These are phyloP conservation scores for Trinorchestia longiramus DNA, from an alignment of 1,140 invertebrate genomes.

Conservation along the genomic window DNA sequence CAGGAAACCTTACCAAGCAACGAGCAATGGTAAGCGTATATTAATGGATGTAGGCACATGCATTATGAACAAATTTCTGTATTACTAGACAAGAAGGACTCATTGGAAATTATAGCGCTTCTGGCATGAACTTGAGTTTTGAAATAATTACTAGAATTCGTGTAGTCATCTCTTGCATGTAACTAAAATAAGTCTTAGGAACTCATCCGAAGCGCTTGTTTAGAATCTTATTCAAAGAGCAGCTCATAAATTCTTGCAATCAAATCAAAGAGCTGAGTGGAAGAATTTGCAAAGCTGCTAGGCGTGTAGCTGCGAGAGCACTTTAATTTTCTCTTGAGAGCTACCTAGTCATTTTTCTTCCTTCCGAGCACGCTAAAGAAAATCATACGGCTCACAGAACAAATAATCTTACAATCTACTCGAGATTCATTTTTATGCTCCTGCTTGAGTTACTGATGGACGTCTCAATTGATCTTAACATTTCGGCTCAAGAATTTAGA, in stretches of 20 bases:
- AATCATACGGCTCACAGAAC: not conserved
- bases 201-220: not conserved
- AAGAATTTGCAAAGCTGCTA: not conserved
- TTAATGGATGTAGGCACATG: not conserved
- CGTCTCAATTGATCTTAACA: conserved; percentile 34
- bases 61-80: not conserved
- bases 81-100: not conserved
- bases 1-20: too few relatives aligned
- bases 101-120: not conserved
- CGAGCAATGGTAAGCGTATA: not conserved
- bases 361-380: not conserved
- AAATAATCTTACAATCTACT: conserved; percentile 19
- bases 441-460: conserved; percentile 50
- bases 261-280: not conserved
- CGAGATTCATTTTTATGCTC: not conserved
- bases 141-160: not conserved
- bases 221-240: not conserved
- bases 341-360: not conserved
- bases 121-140: not conserved
- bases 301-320: not conserved
- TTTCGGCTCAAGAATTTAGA: not conserved
- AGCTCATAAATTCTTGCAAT: not conserved
- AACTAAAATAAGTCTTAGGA: not conserved
- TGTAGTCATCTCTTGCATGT: not conserved
- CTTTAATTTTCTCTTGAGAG: not conserved